A percentile compares a stretch with the other conserved stretches of the same genome.
Evolutionary conservation across 1,140 invertebrate genomes (phyloP).

Genomic region (Drosophila lini): DNA sequence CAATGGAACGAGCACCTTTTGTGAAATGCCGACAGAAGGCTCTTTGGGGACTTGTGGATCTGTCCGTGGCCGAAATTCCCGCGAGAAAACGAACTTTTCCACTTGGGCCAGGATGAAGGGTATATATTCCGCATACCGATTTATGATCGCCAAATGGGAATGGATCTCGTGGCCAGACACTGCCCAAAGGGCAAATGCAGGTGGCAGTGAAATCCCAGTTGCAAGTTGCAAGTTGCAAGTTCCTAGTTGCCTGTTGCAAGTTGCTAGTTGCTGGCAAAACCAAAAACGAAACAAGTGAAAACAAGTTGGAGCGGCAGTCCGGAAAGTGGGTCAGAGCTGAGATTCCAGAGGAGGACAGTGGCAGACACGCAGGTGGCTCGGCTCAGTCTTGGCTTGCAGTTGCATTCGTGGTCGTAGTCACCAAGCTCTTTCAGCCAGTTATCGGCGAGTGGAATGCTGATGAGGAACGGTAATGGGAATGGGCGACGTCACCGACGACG

Average conservation of each 20-base stretch:
- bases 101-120: conserved; percentile 20
- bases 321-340: conserved; percentile 75
- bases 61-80: conserved; percentile 44
- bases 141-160: conserved; percentile 50
- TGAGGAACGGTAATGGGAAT: conserved; percentile 40
- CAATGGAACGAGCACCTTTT: conserved; percentile 39
- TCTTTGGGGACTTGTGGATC: conserved; percentile 36
- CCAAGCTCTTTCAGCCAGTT: conserved; percentile 41
- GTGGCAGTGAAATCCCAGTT: conserved; percentile 50
- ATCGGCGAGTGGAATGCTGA: conserved; percentile 55
- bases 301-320: conserved; percentile 73
- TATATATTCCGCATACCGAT: conserved; percentile 25
- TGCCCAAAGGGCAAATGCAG: conserved; percentile 63
- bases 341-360: conserved; percentile 51
- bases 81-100: conserved; percentile 38
- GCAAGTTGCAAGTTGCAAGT: conserved; percentile 31
- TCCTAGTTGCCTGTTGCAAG: conserved; percentile 17
- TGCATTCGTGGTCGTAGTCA: conserved; percentile 24
- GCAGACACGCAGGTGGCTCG: conserved; percentile 72
- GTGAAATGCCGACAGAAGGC: conserved; percentile 54
- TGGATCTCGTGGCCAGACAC: conserved; percentile 45
- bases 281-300: conserved; percentile 81
- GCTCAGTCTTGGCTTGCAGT: conserved; percentile 32
- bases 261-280: conserved; percentile 43
- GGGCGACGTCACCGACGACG: conserved; percentile 36